These are phyloP conservation scores for Heliocidaris tuberculata DNA, from an alignment of 35 echinoderm and acorn worm genomes.

Conservation along the genomic window DNA sequence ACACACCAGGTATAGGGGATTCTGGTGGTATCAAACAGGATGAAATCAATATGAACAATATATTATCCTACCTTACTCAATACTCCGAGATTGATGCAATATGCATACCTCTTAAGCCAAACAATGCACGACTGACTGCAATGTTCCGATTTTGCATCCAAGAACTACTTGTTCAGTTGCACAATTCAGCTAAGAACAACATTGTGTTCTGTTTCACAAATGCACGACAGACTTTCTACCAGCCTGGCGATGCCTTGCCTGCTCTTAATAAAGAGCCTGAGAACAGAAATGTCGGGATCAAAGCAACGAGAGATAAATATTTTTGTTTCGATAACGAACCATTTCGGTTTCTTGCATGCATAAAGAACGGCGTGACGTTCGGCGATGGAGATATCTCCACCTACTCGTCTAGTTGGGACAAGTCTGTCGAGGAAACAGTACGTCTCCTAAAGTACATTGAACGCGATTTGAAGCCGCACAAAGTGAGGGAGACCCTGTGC, in stretches of 20 bases:
- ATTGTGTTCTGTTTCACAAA: slow-evolving; percentile 34
- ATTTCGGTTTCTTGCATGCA: slow-evolving; percentile 13
- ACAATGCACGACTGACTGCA: no score
- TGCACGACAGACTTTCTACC: slow-evolving; percentile 6
- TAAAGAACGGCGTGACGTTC: slow-evolving; percentile 5
- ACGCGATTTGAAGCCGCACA: no score
- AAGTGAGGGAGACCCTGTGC: no score
- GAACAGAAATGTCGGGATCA: neutral
- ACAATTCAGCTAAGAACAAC: slow-evolving; percentile 35
- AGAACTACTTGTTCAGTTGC: neutral
- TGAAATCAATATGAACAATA: no score
- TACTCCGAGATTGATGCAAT: no score
- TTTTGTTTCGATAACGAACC: slow-evolving; percentile 47
- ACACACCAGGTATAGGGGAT: slow-evolving; percentile 33
- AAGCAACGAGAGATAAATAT: slow-evolving; percentile 19
- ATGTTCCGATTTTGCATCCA: no score
- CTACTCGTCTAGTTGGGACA: no score
- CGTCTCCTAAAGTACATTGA: no score
- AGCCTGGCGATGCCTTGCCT: slow-evolving; percentile 1
- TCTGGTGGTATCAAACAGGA: neutral
- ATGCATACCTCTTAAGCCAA: no score
- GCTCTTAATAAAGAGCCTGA: neutral
- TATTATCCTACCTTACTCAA: no score
- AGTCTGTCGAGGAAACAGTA: no score
- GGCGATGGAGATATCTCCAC: no score